Evolutionary conservation across 2,797 vertebrate species (phyloP), one percentile per base, ranked within the genome.

Genomic region (Sternarchorhynchus goeldii): DNA sequence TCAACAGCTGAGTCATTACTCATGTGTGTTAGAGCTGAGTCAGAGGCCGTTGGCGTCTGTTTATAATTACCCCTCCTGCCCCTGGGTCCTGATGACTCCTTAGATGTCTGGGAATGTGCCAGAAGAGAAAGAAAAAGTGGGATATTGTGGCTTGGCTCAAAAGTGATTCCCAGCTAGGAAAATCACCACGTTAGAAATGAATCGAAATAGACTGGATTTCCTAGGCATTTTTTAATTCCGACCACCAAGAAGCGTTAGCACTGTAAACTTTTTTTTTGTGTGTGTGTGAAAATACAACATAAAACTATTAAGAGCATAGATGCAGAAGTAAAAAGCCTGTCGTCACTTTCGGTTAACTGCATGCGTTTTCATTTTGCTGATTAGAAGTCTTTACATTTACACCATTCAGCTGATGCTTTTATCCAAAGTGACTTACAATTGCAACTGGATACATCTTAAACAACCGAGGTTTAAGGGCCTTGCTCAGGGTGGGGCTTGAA

Each of bases 11-110:
- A 91, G 78, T 91, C 91, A 88, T 75, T 20, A 77, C 86, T 85
- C 86, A 75, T 85, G 82, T 70, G 79, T 84, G 77, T 87, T 85
- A 83, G 60, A 87, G 83, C 83, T 88, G 89, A 91, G 80, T 91
- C 90, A 90, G 87, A 81, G 79, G 34, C 70, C 71, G 73, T 66
- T 45, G 72, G 83, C 79, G 88, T 77, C 84, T 87, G 89, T 78
- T 77, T 87, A 87, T 90, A 84, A 89, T 90, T 90, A 87, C 66
- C 81, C 60, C 79, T 77, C 31, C 45, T 77, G 87, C 87, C 82
- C 86, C 56, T 57, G 76, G 80, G 77, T 78, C 86, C 78, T 82
- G 82, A 81, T 72, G 79, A 88, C 88, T 92, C 87, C 84, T 84
- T 82, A 75, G 75, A 83, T 85, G 86, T 91, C 86, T 90, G 82